A percentile compares a stretch with the other conserved stretches of the same genome.
Evolutionary conservation across 1,140 invertebrate species (phyloP).

Genomic region (Bilobella aurantiaca): DNA sequence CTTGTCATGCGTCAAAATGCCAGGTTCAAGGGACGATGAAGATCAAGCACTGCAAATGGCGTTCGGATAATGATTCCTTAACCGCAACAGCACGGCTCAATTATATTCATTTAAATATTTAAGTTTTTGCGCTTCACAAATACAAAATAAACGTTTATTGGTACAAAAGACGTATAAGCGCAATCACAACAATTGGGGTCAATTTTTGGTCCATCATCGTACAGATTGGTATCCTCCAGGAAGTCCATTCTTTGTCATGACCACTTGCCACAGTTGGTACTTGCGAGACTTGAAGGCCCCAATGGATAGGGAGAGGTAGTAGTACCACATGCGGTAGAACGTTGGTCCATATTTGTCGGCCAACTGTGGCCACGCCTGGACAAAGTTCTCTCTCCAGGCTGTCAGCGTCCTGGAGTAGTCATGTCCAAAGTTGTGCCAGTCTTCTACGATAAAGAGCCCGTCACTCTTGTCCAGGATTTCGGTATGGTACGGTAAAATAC

Average conservation of each 20-base stretch:
- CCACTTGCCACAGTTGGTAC: conserved; percentile 25
- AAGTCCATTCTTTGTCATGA: conserved; percentile 18
- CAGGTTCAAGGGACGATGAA: not conserved
- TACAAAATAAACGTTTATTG: not conserved
- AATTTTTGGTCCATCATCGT: conserved; percentile 3
- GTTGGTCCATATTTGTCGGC: conserved; percentile 5
- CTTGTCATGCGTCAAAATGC: not conserved
- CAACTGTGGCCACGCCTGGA: conserved; percentile 12
- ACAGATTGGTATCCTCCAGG: conserved; percentile 14
- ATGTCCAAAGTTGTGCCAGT: conserved; percentile 23
- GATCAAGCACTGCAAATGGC: not conserved
- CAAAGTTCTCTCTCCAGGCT: conserved; percentile 19
- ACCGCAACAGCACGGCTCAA: not conserved
- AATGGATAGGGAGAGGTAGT: conserved; percentile 14
- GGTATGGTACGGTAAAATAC: conserved; percentile 18
- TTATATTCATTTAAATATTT: not conserved
- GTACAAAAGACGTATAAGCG: not conserved
- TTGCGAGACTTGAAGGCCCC: conserved; percentile 19
- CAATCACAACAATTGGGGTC: not conserved
- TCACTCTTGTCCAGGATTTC: conserved; percentile 11
- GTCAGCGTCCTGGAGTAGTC: conserved; percentile 15
- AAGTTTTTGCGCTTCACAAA: not conserved
- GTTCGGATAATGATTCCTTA: not conserved
- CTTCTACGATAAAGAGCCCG: conserved; percentile 21
- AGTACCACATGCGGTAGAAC: conserved; percentile 21